Conservation (phyloP, 1,140 invertebrate genomes). For the Drosophila kikkawai region DNA sequence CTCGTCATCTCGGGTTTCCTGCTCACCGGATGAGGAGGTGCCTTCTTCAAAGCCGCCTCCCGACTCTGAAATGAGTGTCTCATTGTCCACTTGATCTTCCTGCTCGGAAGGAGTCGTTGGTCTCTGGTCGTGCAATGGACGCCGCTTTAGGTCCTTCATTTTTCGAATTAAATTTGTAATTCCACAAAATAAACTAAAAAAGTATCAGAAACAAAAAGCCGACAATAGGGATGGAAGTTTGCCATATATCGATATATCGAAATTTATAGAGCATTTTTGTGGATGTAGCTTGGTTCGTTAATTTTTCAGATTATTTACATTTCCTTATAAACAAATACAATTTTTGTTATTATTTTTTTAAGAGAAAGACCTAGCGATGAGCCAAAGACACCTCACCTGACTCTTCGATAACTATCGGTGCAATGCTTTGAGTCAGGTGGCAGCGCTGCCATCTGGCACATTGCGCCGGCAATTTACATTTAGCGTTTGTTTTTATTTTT, state of each 20-base stretch:
- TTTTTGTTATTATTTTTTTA: constrained; percentile 43
- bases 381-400: not conserved
- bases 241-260: not conserved
- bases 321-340: not conserved
- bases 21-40: constrained; percentile 21
- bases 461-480: constrained; percentile 65
- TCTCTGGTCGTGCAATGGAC: not conserved
- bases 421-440: constrained; percentile 32
- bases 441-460: constrained; percentile 54
- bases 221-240: not conserved
- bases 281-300: not conserved
- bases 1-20: not conserved
- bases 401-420: not conserved
- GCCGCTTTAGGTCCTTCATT: constrained; percentile 9
- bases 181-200: not conserved
- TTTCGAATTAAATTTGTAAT: not conserved
- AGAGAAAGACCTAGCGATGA: constrained; percentile 23
- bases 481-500: constrained; percentile 66
- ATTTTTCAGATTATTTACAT: not conserved
- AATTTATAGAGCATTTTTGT: not conserved
- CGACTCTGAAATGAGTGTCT: not conserved
- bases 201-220: not conserved
- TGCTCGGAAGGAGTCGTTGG: not conserved
- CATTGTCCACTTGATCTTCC: constrained; percentile 6
- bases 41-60: constrained; percentile 24